Base-by-base conservation (phyloP, 2,113 vertebrate genomes). In the Verasper variegatus region DNA sequence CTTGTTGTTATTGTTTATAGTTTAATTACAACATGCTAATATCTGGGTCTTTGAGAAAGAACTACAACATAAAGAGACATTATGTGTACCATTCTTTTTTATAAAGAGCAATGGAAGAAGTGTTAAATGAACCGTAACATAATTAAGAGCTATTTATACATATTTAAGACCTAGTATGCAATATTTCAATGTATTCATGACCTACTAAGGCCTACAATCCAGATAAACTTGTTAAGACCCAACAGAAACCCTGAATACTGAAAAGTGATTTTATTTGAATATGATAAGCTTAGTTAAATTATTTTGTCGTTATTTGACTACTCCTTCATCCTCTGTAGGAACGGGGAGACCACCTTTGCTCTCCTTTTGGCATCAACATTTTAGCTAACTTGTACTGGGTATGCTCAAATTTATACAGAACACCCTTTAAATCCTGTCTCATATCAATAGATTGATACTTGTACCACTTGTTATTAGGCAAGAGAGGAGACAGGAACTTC, bases 381-480 rank as follows among this genome's bases (percentile, higher is more conserved):
- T 51, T 60, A 60, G 17, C 26, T 23, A 52, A 20, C 2, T 57
- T 63, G 7, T 12, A 47, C 9, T 66, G 47, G 12, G 4, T 49
- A 26, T 4, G 56, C n/a, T 57, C 4, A 5, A 52, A 42, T 20
- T 56, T 3, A 58, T 54, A 45, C 14, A 67, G 31, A 31, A 62
- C 24, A 21, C 20, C 21, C 18, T 14, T 42, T 18, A 42, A 31
- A 56, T 1, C 21, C 58, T 14, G 3, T 31, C 17, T 10, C 51
- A 62, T 56, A 72, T 56, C 47, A 59, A 51, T 37, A 73, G 47
- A 40, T 68, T 76, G 15, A 61, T 18, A 70, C 4, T 56, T 69
- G n/a, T 67, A 37, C 15, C 35, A 24, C 20, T 42, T 59, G 2
- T 56, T 81, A 31, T 54, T 23, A 71, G 76, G 63, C 31, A 23